Evolutionary conservation across 2,797 vertebrate genomes (phyloP).

Genomic region (Phalanger gymnotis): DNA sequence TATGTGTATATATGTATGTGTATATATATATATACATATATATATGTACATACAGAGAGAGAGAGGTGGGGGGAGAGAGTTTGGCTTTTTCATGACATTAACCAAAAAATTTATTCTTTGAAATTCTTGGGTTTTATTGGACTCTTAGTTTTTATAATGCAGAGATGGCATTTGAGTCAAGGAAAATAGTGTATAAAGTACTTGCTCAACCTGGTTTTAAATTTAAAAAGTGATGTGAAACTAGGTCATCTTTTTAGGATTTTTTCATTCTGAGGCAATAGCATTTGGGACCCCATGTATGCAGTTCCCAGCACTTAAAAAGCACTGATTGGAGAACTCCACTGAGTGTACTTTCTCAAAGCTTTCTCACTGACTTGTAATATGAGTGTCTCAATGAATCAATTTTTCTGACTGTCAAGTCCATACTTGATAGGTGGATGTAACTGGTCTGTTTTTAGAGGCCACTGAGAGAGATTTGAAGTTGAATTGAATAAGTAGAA

Average conservation of each 20-base stretch:
- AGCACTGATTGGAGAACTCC: background rate
- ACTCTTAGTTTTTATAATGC: background rate
- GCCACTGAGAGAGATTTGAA: background rate
- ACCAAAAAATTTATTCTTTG: background rate
- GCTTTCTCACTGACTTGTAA: background rate
- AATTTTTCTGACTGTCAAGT: background rate
- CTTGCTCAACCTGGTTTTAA: background rate
- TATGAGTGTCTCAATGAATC: background rate
- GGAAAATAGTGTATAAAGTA: background rate
- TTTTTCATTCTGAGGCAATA: background rate
- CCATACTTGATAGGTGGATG: background rate
- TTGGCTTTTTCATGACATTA: background rate
- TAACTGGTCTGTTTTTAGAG: background rate
- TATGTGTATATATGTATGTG: too few relatives aligned
- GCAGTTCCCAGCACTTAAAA: background rate
- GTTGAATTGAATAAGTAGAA: background rate
- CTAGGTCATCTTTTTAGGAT: background rate
- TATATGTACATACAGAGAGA: too few relatives aligned
- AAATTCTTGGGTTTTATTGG: background rate
- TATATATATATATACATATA: too few relatives aligned
- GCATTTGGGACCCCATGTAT: background rate
- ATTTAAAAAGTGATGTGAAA: background rate
- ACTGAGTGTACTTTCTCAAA: background rate
- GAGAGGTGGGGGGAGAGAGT: too few relatives aligned
- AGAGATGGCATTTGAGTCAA: background rate